Percentiles rank a stretch among this genome's conserved stretches.
These are phyloP conservation scores for Linepithema humile DNA, from an alignment of 1,140 invertebrate genomes.

Conservation along the genomic window DNA sequence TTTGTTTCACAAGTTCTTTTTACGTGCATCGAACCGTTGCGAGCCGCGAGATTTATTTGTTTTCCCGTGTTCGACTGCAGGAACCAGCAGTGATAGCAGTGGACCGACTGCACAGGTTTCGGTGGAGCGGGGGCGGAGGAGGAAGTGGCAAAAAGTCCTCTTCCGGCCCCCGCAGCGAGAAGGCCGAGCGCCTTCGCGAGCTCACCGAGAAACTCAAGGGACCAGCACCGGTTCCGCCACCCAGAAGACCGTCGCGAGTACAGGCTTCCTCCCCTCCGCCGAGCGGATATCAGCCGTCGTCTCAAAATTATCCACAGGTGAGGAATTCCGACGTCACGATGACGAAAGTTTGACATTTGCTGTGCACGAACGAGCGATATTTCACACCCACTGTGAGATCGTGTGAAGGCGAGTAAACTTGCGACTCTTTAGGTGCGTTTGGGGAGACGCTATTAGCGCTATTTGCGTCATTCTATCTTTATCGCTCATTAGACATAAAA, in stretches of 20 bases:
- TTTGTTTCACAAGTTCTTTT: not conserved
- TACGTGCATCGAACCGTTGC: not conserved
- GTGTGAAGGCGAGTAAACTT: no score
- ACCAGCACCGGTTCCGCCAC: slow-evolving; percentile 80
- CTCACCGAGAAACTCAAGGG: slow-evolving; percentile 90
- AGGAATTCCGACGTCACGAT: slow-evolving; percentile 40
- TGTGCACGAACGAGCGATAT: not conserved
- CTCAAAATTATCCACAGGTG: slow-evolving; percentile 67
- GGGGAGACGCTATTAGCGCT: no score
- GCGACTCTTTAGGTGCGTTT: no score
- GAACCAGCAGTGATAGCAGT: slow-evolving; percentile 85
- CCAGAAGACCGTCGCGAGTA: slow-evolving; percentile 79
- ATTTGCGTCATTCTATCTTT: no score
- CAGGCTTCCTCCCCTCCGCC: slow-evolving; percentile 81
- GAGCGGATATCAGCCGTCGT: slow-evolving; percentile 61
- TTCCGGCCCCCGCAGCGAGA: slow-evolving; percentile 86
- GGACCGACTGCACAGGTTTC: slow-evolving; percentile 91
- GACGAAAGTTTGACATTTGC: not conserved
- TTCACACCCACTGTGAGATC: no score
- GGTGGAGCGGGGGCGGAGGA: slow-evolving; percentile 88
- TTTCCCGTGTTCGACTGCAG: slow-evolving; percentile 49
- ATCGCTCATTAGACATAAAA: no score
- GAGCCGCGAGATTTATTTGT: not conserved
- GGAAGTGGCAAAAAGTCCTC: slow-evolving; percentile 80
- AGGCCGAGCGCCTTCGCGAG: slow-evolving; percentile 89